Conservation (phyloP, 1,140 invertebrate species). For the Zophobas atratus region DNA sequence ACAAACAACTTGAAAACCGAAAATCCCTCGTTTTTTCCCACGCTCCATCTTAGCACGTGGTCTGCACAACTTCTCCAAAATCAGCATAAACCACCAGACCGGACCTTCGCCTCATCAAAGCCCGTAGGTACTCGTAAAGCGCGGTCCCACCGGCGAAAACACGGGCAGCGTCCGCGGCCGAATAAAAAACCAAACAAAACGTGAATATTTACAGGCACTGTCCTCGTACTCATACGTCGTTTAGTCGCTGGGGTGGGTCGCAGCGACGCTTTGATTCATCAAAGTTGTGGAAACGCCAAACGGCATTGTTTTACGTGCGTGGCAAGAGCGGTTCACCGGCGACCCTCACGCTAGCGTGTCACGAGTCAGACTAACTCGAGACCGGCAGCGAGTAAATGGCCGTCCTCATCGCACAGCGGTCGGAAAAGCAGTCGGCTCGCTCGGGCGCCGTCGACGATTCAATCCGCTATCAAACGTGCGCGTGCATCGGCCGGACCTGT, state of each 20-base stretch:
- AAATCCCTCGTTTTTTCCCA: background rate
- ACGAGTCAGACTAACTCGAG: slow-evolving; percentile 12
- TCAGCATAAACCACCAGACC: too few relatives aligned
- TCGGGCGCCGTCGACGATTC: slow-evolving; percentile 13
- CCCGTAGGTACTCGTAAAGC: background rate
- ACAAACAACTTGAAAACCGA: slow-evolving; percentile 32
- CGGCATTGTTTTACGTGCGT: slow-evolving; percentile 25
- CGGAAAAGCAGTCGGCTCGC: slow-evolving; percentile 10
- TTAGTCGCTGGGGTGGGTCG: background rate
- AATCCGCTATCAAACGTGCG: slow-evolving; percentile 30
- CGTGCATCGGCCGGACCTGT: slow-evolving; percentile 21
- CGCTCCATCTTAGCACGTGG: slow-evolving; percentile 32
- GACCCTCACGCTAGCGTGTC: slow-evolving; percentile 2
- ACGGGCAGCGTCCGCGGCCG: background rate
- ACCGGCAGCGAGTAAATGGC: slow-evolving; percentile 15
- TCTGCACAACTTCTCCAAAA: background rate
- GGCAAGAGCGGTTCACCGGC: background rate
- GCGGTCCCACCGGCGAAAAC: background rate
- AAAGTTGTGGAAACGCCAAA: slow-evolving; percentile 4
- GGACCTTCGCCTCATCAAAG: background rate
- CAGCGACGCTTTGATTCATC: background rate
- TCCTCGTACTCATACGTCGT: slow-evolving; percentile 14
- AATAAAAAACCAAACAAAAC: slow-evolving; percentile 26
- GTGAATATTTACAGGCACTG: background rate
- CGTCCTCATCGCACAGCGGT: slow-evolving; percentile 29